Base-by-base conservation (phyloP, 37 sponge, comb jelly and placozoan species). In the Beroe forskalii region DNA sequence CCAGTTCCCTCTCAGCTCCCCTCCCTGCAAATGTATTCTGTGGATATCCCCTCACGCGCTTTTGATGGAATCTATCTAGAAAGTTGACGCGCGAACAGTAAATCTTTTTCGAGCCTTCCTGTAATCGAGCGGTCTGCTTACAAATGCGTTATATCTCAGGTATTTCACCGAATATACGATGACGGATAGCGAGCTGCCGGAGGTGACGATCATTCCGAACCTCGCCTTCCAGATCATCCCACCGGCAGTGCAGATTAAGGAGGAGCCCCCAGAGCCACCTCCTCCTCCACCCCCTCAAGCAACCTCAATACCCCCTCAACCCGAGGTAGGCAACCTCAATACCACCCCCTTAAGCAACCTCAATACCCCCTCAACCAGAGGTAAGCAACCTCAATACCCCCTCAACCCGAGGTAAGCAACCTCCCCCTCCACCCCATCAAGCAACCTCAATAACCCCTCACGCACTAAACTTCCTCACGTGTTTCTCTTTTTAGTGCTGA, bases 141-240 rank as follows among this genome's bases (percentile, higher is more conserved):
- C n/a, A n/a, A n/a, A n/a, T n/a, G n/a, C n/a, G n/a, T n/a, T n/a
- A n/a, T n/a, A n/a, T n/a, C n/a, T 3, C 55, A 80, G 86, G 31
- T 80, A 80, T 27, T 80, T 44, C 55, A 80, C 86, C 8, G 86
- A 80, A 25, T 80, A 44, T 25, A 41, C 55, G 55, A 80, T 80
- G 86, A 43, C 48, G 20, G 86, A 80, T 3, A 44, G 28, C 44
- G 86, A 80, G 28, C 48, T 80, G 3, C 86, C 86, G 3, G 86
- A 80, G 40, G 86, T 80, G 27, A 80, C 86, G 55, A 80, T 80
- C 24, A 80, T 80, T 20, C 86, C 86, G 30, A 80, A 80, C 86
- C 48, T 80, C 25, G 40, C 86, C n/a, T 80, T 80, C 86, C 86
- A 80, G 86, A 80, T 80, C 25, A 80, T 80, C n/a, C 86, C 86